A percentile compares a stretch with the other conserved stretches of the same genome.
phyloP scores from a whole-genome alignment of 1,140 invertebrate species.

The Sitobion miscanthi region DNA sequence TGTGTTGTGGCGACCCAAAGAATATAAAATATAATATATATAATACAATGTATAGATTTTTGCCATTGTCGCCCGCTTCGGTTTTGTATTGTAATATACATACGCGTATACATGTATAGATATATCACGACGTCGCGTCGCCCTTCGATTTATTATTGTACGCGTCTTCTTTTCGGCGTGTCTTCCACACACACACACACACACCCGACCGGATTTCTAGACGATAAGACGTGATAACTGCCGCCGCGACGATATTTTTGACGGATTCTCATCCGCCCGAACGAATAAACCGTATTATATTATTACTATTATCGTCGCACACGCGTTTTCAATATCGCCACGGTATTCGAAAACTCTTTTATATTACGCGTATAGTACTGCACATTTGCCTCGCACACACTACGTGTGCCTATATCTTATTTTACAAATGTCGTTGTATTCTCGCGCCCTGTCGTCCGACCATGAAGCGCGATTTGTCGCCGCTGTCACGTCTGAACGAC shows the following conservation, averaged over 20 bases:
- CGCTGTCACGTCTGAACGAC: background rate
- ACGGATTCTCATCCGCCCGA: conserved; percentile 10
- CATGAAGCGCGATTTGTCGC: background rate
- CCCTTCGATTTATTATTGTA: too few species aligned
- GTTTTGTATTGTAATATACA: background rate
- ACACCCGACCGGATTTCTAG: background rate
- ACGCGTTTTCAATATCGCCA: background rate
- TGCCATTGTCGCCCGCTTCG: background rate
- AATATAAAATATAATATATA: background rate
- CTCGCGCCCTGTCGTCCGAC: background rate
- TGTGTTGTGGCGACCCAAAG: background rate
- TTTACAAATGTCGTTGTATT: background rate
- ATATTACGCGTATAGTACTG: background rate
- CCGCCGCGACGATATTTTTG: background rate
- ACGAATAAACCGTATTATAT: background rate
- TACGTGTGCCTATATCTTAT: background rate
- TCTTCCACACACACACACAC: background rate
- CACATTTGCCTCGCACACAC: background rate
- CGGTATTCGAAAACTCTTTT: background rate
- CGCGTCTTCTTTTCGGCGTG: background rate
- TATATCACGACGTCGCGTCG: background rate
- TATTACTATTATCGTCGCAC: background rate
- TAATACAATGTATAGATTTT: background rate
- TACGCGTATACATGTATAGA: background rate
- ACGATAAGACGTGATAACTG: background rate